Percentiles rank a stretch among this genome's conserved stretches.
These are phyloP conservation scores for Mantis religiosa DNA, from an alignment of 2,888 invertebrate species.

Conservation along the genomic window DNA sequence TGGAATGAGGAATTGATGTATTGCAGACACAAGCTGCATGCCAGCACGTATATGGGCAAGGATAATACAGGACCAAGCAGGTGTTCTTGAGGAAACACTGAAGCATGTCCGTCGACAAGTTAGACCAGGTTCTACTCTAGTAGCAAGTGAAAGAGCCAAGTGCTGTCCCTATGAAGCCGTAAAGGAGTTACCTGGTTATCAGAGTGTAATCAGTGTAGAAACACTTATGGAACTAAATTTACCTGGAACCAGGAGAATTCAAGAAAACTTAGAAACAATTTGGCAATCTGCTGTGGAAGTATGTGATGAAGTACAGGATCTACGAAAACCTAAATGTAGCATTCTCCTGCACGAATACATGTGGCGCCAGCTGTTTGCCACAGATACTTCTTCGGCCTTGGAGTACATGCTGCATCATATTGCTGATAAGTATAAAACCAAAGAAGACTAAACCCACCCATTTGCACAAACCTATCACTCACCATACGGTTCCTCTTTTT, in stretches of 20 bases:
- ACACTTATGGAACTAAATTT: constrained; percentile 45
- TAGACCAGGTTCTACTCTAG: constrained; percentile 44
- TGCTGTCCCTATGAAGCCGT: constrained; percentile 43
- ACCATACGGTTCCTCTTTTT: constrained; percentile 10
- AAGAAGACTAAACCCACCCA: constrained; percentile 6
- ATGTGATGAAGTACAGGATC: constrained; percentile 53
- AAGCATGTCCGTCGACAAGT: constrained; percentile 42
- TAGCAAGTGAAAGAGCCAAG: constrained; percentile 43
- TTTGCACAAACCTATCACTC: too few relatives aligned
- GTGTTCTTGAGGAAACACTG: constrained; percentile 43
- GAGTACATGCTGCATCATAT: constrained; percentile 45
- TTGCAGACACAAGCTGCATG: constrained; percentile 55
- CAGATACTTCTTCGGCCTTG: constrained; percentile 41
- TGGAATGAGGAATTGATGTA: constrained; percentile 47
- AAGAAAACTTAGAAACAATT: constrained; percentile 51
- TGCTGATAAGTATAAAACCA: constrained; percentile 37
- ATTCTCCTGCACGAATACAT: constrained; percentile 44
- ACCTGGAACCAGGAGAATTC: constrained; percentile 44
- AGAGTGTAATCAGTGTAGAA: constrained; percentile 45
- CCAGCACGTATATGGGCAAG: constrained; percentile 47
- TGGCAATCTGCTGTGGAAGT: constrained; percentile 58
- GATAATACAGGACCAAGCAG: constrained; percentile 36
- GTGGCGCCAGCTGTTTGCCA: constrained; percentile 47
- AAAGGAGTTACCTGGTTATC: constrained; percentile 38
- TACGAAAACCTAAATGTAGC: constrained; percentile 40